A percentile compares a stretch with the other conserved stretches of the same genome.
phyloP scores from a whole-genome alignment of 2,888 invertebrate genomes.

The Aporophyla nigra region DNA sequence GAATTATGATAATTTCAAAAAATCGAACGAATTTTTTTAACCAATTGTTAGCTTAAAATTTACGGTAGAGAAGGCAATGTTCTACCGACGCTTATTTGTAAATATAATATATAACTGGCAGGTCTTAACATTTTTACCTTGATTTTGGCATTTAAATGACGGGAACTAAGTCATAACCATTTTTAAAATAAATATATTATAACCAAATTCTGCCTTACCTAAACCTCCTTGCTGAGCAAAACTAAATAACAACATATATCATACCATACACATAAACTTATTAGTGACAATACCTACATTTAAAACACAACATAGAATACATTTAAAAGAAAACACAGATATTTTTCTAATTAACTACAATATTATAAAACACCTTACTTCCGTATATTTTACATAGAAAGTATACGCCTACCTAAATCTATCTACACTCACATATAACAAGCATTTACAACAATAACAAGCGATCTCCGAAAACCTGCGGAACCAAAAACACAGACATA shows the following conservation, averaged over 20 bases:
- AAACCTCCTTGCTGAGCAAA: slow-evolving; percentile 38
- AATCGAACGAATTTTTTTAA: not conserved
- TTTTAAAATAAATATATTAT: slow-evolving; percentile 8
- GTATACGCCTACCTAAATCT: slow-evolving; percentile 69
- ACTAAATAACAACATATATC: slow-evolving; percentile 42
- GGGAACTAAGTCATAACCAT: not conserved
- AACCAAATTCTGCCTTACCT: slow-evolving; percentile 41
- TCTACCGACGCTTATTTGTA: not conserved
- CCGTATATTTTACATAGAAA: slow-evolving; percentile 32
- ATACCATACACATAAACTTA: slow-evolving; percentile 46
- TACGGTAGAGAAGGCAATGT: not conserved
- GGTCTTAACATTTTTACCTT: not conserved
- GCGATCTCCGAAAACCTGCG: slow-evolving; percentile 63
- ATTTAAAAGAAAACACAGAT: slow-evolving; percentile 32
- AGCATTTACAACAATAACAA: slow-evolving; percentile 72
- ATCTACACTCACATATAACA: slow-evolving; percentile 74
- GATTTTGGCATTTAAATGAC: not conserved
- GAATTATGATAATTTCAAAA: slow-evolving; percentile 25
- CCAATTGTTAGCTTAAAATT: not conserved
- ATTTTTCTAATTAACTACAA: slow-evolving; percentile 49
- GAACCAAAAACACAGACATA: slow-evolving; percentile 67
- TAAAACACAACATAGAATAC: slow-evolving; percentile 41
- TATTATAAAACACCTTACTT: slow-evolving; percentile 37
- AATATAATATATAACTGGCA: not conserved
- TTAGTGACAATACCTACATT: slow-evolving; percentile 46